Conservation (phyloP, 2,113 vertebrate genomes). For the Nesoenas mayeri region DNA sequence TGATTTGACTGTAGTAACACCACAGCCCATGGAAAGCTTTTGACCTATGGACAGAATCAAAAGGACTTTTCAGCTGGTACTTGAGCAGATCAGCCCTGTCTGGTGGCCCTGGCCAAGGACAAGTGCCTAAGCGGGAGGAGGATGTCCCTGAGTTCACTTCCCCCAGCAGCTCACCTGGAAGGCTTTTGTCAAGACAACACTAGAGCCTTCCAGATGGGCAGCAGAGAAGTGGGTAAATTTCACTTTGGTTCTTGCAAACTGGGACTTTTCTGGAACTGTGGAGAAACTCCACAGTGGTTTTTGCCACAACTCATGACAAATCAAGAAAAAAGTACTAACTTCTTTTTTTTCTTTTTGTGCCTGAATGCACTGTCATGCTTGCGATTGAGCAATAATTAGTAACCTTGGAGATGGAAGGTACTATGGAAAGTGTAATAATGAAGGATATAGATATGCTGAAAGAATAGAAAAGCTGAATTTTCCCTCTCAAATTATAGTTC, state of each 20-base stretch:
- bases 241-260: background rate
- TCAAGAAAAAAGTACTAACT: background rate
- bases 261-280: background rate
- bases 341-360: background rate
- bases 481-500: background rate
- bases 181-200: background rate
- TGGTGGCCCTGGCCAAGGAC: background rate
- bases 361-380: background rate
- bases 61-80: background rate
- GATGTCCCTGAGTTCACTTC: background rate
- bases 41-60: background rate
- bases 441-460: background rate
- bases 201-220: background rate
- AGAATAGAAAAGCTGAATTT: background rate
- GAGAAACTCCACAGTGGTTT: background rate
- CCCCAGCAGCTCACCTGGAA: background rate
- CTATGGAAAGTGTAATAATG: background rate
- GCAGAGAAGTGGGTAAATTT: background rate
- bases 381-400: background rate
- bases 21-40: background rate
- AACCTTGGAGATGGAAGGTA: background rate
- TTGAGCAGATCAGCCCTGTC: background rate
- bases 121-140: accelerated
- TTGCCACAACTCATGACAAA: background rate
- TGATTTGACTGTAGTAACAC: background rate